Evolutionary conservation across 2,113 vertebrate genomes (phyloP), one percentile per base, ranked within the genome.

Genomic region (Ondatra zibethicus): DNA sequence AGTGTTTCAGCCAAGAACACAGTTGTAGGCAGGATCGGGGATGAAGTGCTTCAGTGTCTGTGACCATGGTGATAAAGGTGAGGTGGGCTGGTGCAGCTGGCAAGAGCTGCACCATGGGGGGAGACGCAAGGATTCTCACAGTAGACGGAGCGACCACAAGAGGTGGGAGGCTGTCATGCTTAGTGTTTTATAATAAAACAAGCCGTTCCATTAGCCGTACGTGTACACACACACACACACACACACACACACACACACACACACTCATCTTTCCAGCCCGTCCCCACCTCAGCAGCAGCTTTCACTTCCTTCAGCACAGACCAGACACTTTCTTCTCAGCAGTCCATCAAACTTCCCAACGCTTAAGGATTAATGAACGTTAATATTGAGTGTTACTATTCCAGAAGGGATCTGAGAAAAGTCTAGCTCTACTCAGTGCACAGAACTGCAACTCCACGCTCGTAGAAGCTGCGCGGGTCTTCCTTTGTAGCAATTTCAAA

Each of bases 401-500:
- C 33, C 45, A 52, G 52, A 45, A 63, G 33, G 7, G 76, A 19
- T 2, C 10, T 11, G 2, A 3, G 50, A 14, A 11, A 4, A 31
- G 58, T 0, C 0, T 1, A n/a, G 21, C 52, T 1, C 98, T 98
- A 99, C 98, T 99, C 99, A 0, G 99, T 99, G 98, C 99, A 99
- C 92, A 99, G 98, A 75, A 99, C 98, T 0, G 99, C 99, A 17
- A 99, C 99, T 0, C 99, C 99, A 0, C 99, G 99, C 95, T 99
- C 99, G 0, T 99, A 99, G 99, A 99, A 99, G 98, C 99, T 99
- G 42, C 99, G 99, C 0, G 99, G 99, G 47, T 99, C 99, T 91
- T 99, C 99, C 98, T 99, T 99, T 72, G 99, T 99, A 65, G 99
- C 99, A 12, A 99, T 99, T 98, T 99, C 99, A 0, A 99, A 99